Conservation (phyloP, 1,140 invertebrate genomes). For the Diplogasteroides magnus region DNA sequence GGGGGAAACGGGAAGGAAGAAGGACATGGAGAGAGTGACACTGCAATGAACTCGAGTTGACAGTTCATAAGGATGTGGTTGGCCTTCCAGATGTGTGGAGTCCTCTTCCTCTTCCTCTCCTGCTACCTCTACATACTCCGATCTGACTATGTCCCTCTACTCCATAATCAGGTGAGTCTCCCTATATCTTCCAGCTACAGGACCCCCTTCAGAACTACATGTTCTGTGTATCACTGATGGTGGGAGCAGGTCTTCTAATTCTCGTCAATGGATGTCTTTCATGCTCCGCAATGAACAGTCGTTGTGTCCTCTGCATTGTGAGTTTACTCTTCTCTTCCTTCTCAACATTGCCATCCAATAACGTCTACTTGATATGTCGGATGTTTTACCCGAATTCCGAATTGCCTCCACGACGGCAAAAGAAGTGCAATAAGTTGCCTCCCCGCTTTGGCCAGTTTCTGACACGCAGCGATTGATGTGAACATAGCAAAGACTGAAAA, state of each 20-base stretch:
- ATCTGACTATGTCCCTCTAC: not conserved
- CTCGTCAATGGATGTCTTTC: not conserved
- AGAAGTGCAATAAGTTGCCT: no score
- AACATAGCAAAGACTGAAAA: no score
- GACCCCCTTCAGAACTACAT: not conserved
- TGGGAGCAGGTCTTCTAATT: not conserved
- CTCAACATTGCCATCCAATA: no score
- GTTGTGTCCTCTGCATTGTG: not conserved
- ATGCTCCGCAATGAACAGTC: not conserved
- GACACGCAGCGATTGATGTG: no score
- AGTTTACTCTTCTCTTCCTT: no score
- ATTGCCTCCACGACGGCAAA: no score
- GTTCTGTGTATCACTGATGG: not conserved
- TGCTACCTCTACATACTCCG: not conserved
- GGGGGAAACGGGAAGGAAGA: not conserved
- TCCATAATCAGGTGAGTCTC: not conserved
- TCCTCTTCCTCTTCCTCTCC: not conserved
- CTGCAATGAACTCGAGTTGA: not conserved
- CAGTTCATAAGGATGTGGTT: not conserved
- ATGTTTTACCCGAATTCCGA: no score
- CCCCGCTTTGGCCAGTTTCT: no score
- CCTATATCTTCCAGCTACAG: no score
- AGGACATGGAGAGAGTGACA: not conserved
- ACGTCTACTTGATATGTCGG: no score
- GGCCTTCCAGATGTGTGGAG: not conserved